Base-by-base conservation (phyloP, 1,140 invertebrate genomes). In the Alviniconcha marisindica region DNA sequence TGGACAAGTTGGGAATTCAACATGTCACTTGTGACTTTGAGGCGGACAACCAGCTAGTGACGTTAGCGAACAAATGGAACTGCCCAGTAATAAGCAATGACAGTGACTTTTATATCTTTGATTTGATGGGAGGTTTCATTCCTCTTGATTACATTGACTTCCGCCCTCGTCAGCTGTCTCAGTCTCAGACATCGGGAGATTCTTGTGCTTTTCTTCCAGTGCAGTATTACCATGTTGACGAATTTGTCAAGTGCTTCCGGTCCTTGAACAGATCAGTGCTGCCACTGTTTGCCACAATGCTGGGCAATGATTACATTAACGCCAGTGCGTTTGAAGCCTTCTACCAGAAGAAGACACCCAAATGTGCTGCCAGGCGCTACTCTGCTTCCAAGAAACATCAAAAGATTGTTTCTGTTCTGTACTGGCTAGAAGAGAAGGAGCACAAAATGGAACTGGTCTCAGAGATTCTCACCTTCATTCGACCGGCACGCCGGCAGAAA, bases 31-130 rank as follows among this genome's bases (percentile, higher is more conserved):
- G 96, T 90, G 94, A 96, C 81, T 97, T 96, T 93, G 97, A 98
- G 94, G 97, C 97, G 60, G 97, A 98, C 92, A 95, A 95, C 86
- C 95, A 97, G 89, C 95, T 98, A 80, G 96, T 96, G 1, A 95
- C 95, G 0, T 88, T 98, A 77, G 96, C 97, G 0, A 95, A 95
- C 85, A 93, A 95, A 77, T 93, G 97, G 7, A 94, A 96, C 48
- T 98, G 97, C 88, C 97, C 97, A 4, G 95, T 98, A 18, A 88
- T 98, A 0, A 97, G 96, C 90, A 96, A 96, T 87, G 97, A 98
- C 92, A 98, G 97, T 1, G 97, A 98, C 94, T 98, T 97, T 94
- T 98, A 95, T 91, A 96, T 98, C 77, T 97, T 96, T 92, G 96
- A 97, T 93, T 94, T 97, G 1, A 89, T 73, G 33, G 83, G 85